Evolutionary conservation across 2,888 invertebrate species (phyloP).

Genomic region (Epistrophe grossulariae): DNA sequence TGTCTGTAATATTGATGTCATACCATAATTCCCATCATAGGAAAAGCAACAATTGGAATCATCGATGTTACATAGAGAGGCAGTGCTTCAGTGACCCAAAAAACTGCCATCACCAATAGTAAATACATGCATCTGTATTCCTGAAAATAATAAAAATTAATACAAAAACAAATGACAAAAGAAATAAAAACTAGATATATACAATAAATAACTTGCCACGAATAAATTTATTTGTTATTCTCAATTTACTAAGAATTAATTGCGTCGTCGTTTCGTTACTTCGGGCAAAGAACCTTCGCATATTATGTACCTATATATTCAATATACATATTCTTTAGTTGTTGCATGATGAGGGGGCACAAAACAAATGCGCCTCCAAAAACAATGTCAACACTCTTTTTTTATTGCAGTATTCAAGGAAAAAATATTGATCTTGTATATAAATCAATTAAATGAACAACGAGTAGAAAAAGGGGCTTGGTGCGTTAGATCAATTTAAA

Average conservation of each 20-base stretch:
- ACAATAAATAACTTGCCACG: constrained; percentile 21
- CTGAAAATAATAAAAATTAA: constrained; percentile 81
- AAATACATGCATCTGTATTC: constrained; percentile 91
- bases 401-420: constrained; percentile 20
- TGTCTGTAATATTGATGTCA: constrained; percentile 35
- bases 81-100: constrained; percentile 93
- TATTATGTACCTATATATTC: background rate
- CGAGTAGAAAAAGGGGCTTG: constrained; percentile 6
- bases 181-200: no score
- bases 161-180: background rate
- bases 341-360: constrained; percentile 12
- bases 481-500: background rate
- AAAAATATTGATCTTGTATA: constrained; percentile 40
- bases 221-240: constrained; percentile 50
- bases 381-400: constrained; percentile 35
- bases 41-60: constrained; percentile 92
- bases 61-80: constrained; percentile 93
- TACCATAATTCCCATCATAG: constrained; percentile 91
- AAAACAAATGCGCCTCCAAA: constrained; percentile 21
- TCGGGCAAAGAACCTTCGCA: constrained; percentile 38
- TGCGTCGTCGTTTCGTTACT: constrained; percentile 7
- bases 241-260: constrained; percentile 9
- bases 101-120: constrained; percentile 91
- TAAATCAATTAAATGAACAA: constrained; percentile 6
- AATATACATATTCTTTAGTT: background rate